Evolutionary conservation across 2,888 invertebrate genomes (phyloP).

Genomic region (Sialis fuliginosa): DNA sequence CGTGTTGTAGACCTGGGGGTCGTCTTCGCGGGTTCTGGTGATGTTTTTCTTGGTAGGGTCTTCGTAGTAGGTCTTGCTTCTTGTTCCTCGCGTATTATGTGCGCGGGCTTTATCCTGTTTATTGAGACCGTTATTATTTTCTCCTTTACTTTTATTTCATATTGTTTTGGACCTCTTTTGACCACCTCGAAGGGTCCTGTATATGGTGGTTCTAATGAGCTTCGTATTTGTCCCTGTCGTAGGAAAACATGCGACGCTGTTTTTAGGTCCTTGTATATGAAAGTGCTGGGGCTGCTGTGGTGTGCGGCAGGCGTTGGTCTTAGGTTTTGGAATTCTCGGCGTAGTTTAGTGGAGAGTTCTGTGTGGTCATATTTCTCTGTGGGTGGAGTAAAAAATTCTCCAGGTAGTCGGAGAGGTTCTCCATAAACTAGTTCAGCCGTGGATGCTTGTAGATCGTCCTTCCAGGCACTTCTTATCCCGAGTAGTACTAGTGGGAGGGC

Average conservation of each 20-base stretch:
- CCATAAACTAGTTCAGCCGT: conserved; percentile 1
- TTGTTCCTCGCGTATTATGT: neutral
- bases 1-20: no score
- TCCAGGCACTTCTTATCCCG: no score
- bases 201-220: neutral
- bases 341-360: neutral
- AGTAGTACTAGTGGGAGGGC: no score
- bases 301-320: neutral
- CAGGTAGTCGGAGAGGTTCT: neutral
- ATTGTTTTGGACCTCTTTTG: no score
- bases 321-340: neutral
- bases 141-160: no score
- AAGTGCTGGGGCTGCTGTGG: neutral
- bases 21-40: neutral
- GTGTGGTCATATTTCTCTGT: neutral
- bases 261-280: neutral
- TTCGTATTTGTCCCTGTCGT: neutral
- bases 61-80: neutral
- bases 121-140: neutral
- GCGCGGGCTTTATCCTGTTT: neutral
- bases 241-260: neutral
- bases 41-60: neutral
- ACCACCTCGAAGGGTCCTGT: neutral
- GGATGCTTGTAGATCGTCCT: no score
- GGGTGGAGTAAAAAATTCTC: neutral